Evolutionary conservation across 2,888 invertebrate species (phyloP), one percentile per base, ranked within the genome.

Genomic region (Drosophila mercatorum): DNA sequence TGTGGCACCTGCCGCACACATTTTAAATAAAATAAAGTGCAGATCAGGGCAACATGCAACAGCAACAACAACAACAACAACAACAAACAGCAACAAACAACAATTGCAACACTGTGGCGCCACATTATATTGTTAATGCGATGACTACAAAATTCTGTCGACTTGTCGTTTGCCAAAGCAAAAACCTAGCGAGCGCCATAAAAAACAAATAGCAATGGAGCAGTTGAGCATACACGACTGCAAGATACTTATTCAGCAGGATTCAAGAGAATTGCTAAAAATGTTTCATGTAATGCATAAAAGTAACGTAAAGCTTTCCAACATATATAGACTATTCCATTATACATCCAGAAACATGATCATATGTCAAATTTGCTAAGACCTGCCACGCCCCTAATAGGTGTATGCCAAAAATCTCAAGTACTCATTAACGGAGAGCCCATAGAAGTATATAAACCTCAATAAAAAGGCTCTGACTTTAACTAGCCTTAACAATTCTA

Each of bases 51-150:
- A 41, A 49, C 8, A 12, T 62, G 49, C 53, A 34, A 34, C 28
- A 28, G 28, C 28, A 28, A 34, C 6, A 7, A 6, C 31, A 22
- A 41, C 36, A 38, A 5, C 26, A 65, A 53, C 44, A 64, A 14
- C 44, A 61, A 36, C 43, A 51, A n/a, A 6, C 38, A 43, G 7
- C 38, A 43, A 41, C 55, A 49, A 49, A 43, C 17, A 43, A 52
- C 63, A 82, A 38, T 34, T 58, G 63, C 59, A 67, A 62, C 62
- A 75, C 47, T 68, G 67, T 69, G 72, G 75, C 75, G 78, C 64
- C 75, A 68, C 76, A 72, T 82, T 78, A 80, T 75, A 73, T 85
- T 88, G 85, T 87, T 83, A 85, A 85, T 88, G 83, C 72, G 75
- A 78, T 66, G 74, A 78, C 80, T 82, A 62, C 72, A 68, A 75